Conservation (phyloP, 2,888 invertebrate species). For the Eupeodes luniger region DNA sequence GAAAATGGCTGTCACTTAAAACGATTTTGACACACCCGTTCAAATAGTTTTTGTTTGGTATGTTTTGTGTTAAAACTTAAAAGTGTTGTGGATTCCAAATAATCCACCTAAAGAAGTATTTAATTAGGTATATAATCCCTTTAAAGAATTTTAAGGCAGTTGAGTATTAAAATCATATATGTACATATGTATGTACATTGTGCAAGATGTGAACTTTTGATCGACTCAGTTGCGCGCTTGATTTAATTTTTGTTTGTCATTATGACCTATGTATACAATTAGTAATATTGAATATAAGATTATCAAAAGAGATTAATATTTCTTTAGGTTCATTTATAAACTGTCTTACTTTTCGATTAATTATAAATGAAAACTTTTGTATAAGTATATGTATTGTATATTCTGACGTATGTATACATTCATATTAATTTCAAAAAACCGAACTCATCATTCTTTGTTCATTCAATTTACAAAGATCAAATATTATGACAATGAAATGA, state of each 20-base stretch:
- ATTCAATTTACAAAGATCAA: not conserved
- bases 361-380: slow-evolving; percentile 1
- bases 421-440: not conserved
- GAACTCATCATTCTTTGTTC: not conserved
- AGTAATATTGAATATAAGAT: not conserved
- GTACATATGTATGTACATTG: too few relatives aligned
- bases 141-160: too few relatives aligned
- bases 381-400: not conserved
- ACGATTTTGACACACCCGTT: too few relatives aligned
- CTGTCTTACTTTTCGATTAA: slow-evolving; percentile 13
- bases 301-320: slow-evolving; percentile 3
- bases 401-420: not conserved
- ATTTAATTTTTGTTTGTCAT: not conserved
- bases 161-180: too few relatives aligned
- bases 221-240: not conserved
- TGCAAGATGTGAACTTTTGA: too few relatives aligned
- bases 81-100: too few relatives aligned
- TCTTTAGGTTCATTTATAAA: slow-evolving; percentile 1
- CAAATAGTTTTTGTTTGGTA: too few relatives aligned
- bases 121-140: too few relatives aligned
- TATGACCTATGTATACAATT: not conserved
- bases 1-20: too few relatives aligned
- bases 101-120: too few relatives aligned
- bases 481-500: not conserved
- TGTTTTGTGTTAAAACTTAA: too few relatives aligned